Evolutionary conservation across 2,888 invertebrate species (phyloP), one percentile per base, ranked within the genome.

Genomic region (Clusia tigrina): DNA sequence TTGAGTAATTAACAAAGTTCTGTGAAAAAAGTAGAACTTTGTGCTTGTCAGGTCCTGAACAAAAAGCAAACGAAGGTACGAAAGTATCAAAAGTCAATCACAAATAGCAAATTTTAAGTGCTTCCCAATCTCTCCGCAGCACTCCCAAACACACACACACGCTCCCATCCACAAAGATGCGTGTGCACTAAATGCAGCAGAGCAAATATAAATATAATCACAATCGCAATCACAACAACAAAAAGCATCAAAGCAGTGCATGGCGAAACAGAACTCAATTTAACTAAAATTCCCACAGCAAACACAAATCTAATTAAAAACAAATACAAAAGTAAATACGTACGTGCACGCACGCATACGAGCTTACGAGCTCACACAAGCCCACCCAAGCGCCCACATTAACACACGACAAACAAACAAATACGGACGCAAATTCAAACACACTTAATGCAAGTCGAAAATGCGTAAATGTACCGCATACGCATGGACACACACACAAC

Each of bases 241-340:
- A 48, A 20, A 48, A 48, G 48, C 42, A 3, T 3, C n/a, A 42
- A n/a, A 15, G n/a, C n/a, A n/a, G n/a, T 42, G 6, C 3, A 42
- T 15, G n/a, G 6, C 48, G 15, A 22, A 48, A 67, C 71, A 73
- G 69, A 71, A 73, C 72, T 74, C 72, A 76, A 74, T 76, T 77
- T 69, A 71, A 73, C 73, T 74, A 74, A 77, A 73, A 73, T 76
- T 73, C 69, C 70, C 65, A 71, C 68, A 70, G 72, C 67, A 71
- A 76, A 77, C 72, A 74, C 68, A 76, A 74, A 73, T 76, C 73
- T 77, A 76, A 76, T 76, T 77, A 77, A 76, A 76, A 77, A 71
- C 76, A 76, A 76, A 77, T 77, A 76, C 74, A 71, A 72, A 76
- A 71, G 70, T 70, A 76, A 74, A 73, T 69, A 70, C 67, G 24